A percentile compares a stretch with the other conserved stretches of the same genome.
These are phyloP conservation scores for Tympanuchus pallidicinctus DNA, from an alignment of 2,113 vertebrate genomes.

Conservation along the genomic window DNA sequence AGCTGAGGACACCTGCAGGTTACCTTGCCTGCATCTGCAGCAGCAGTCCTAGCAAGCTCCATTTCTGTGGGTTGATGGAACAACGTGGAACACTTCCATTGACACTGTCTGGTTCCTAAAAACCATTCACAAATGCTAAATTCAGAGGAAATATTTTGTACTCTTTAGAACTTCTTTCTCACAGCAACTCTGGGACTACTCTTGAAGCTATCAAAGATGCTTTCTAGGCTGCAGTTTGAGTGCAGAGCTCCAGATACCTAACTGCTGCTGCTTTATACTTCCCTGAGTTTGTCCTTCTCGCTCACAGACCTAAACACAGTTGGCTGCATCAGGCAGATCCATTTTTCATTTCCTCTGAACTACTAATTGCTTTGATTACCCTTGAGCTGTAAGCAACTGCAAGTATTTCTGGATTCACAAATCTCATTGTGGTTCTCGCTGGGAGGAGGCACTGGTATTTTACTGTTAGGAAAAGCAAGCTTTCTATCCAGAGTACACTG, in stretches of 20 bases:
- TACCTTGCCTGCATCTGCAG: background rate
- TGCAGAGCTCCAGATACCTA: background rate
- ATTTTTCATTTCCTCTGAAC: background rate
- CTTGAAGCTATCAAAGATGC: background rate
- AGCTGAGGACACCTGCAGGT: background rate
- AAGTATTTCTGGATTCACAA: background rate
- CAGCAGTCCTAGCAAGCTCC: background rate
- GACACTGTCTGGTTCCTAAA: background rate
- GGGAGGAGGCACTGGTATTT: background rate
- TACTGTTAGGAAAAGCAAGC: slow-evolving; percentile 26
- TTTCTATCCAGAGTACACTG: background rate
- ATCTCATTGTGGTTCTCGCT: background rate
- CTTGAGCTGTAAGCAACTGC: background rate
- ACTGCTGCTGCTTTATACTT: background rate
- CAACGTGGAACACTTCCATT: background rate
- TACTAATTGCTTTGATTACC: background rate
- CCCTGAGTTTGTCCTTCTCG: background rate
- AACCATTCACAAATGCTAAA: background rate
- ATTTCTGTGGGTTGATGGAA: background rate
- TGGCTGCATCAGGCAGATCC: background rate
- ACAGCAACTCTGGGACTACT: background rate
- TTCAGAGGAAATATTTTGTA: background rate
- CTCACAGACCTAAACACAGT: background rate
- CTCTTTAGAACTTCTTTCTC: background rate
- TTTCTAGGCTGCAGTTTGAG: background rate